Conservation (phyloP, 2,113 vertebrate species). For the Thunnus thynnus region DNA sequence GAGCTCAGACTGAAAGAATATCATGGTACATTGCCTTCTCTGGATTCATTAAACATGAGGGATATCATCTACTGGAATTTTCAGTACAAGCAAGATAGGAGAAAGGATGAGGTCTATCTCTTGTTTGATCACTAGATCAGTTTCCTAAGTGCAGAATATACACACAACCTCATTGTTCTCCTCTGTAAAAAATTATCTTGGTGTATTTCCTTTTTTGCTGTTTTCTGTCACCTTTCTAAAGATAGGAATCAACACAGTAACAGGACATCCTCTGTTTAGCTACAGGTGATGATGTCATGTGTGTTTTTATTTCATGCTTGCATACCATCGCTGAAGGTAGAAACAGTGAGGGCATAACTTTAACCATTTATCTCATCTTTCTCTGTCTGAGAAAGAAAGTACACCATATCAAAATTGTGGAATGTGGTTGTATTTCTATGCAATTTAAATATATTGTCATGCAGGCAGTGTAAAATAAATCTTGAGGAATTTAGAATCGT, state of each 20-base stretch:
- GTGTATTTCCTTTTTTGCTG: background rate
- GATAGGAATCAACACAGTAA: constrained; percentile 43
- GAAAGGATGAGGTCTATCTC: constrained; percentile 46
- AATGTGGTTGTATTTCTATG: background rate
- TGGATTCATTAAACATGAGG: constrained; percentile 18
- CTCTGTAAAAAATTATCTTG: background rate
- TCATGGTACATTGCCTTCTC: constrained; percentile 23
- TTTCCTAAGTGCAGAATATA: constrained; percentile 9
- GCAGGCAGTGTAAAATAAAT: background rate
- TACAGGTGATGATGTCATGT: constrained; percentile 30
- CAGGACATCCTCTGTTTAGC: constrained; percentile 22
- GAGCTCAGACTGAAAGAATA: constrained; percentile 42
- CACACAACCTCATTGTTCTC: constrained; percentile 38
- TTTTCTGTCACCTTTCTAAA: constrained; percentile 40
- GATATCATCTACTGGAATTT: constrained; percentile 28
- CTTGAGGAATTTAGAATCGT: background rate
- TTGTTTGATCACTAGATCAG: constrained; percentile 29
- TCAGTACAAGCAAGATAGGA: constrained; percentile 46
- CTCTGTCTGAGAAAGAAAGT: background rate
- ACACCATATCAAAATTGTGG: constrained; percentile 5
- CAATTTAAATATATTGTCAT: constrained; percentile 6
- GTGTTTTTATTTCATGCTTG: constrained; percentile 40
- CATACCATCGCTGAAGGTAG: constrained; percentile 20
- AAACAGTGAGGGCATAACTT: constrained; percentile 33
- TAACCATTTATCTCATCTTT: constrained; percentile 9